These are phyloP conservation scores for Stegana nigrithorax DNA, from an alignment of 2,888 invertebrate genomes.

Conservation along the genomic window DNA sequence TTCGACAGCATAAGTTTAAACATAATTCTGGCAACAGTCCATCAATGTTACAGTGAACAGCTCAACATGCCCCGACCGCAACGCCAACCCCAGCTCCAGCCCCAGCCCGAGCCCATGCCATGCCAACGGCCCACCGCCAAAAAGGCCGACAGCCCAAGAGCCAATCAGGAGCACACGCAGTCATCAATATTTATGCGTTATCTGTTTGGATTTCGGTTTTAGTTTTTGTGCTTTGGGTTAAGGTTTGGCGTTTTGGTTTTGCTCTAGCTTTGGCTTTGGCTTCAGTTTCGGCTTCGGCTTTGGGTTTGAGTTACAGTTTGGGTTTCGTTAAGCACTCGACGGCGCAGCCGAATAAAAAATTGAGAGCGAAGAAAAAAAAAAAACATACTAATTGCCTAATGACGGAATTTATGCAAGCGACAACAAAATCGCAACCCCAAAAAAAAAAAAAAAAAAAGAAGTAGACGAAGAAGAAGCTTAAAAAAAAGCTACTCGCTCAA, in stretches of 20 bases:
- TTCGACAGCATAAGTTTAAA: conserved; percentile 53
- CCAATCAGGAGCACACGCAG: no score
- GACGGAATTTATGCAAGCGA: conserved; percentile 51
- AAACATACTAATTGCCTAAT: conserved; percentile 53
- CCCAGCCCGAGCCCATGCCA: no score
- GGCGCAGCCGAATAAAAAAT: conserved; percentile 55
- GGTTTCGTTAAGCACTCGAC: no score
- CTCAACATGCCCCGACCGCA: no score
- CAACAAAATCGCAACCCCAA: background rate
- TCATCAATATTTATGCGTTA: conserved; percentile 52
- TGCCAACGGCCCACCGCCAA: conserved; percentile 19
- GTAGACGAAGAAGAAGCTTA: no score
- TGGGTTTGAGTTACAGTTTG: no score
- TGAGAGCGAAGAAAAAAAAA: conserved; percentile 22
- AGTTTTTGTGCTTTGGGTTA: background rate
- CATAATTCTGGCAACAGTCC: conserved; percentile 60
- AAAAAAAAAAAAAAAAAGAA: conserved; percentile 19
- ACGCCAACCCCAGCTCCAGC: background rate
- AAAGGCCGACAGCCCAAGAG: background rate
- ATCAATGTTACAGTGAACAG: no score
- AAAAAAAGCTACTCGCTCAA: no score
- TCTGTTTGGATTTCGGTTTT: background rate
- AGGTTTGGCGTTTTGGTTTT: no score
- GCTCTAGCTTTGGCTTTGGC: no score
- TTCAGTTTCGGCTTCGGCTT: no score